A percentile compares a stretch with the other conserved stretches of the same genome.
Conservation (phyloP, 2,888 invertebrate genomes). For the Phortica magna region DNA sequence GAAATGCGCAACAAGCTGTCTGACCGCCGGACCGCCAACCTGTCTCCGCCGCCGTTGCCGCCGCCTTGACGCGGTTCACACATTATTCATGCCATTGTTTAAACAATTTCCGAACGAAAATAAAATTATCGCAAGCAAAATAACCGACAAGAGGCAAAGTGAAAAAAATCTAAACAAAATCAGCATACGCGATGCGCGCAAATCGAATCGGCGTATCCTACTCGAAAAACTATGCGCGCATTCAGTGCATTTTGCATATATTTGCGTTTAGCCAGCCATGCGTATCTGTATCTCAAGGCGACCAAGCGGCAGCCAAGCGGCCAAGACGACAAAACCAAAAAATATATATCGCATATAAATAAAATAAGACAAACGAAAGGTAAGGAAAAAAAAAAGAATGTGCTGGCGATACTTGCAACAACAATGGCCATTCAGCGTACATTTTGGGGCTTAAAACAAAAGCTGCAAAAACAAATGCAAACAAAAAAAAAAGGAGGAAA, state of each 20-base stretch:
- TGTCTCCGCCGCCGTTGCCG: conserved; percentile 52
- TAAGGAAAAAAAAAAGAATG: background rate
- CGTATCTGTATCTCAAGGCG: conserved; percentile 57
- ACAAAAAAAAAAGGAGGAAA: conserved; percentile 68
- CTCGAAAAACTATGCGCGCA: conserved; percentile 55
- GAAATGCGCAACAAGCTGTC: background rate
- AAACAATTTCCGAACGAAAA: conserved; percentile 33
- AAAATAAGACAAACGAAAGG: no score
- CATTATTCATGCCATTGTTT: conserved; percentile 72
- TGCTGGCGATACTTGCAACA: conserved; percentile 44
- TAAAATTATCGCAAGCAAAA: background rate
- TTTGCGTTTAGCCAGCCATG: conserved; percentile 69
- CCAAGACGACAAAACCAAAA: background rate
- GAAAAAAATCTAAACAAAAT: conserved; percentile 65
- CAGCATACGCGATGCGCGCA: conserved; percentile 53
- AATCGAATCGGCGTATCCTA: conserved; percentile 29
- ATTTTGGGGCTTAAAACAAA: conserved; percentile 15
- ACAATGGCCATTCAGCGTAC: conserved; percentile 67
- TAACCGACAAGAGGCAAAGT: background rate
- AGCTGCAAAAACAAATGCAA: conserved; percentile 19
- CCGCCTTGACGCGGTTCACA: conserved; percentile 56
- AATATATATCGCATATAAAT: no score
- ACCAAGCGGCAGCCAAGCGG: conserved; percentile 13
- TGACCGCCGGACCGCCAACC: conserved; percentile 43
- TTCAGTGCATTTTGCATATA: conserved; percentile 72